phyloP scores from a whole-genome alignment of 2,113 vertebrate genomes.

The Micronycteris hirsuta region DNA sequence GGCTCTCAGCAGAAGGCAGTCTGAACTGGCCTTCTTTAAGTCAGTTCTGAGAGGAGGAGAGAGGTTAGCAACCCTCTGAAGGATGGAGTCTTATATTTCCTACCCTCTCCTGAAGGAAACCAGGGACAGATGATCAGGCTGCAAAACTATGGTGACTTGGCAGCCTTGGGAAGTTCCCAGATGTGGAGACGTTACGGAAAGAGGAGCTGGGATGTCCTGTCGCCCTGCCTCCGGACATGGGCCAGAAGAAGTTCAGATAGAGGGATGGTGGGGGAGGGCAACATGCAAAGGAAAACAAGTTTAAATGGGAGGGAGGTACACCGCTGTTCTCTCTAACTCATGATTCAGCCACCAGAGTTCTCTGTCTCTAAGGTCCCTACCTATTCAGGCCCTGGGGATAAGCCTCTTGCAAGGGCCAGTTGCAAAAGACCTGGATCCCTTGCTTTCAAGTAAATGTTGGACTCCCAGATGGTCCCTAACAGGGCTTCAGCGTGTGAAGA shows the following conservation, averaged over 20 bases:
- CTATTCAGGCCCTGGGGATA: neutral
- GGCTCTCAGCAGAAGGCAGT: neutral
- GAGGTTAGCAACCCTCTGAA: neutral
- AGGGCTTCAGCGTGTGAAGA: neutral
- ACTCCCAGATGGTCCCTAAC: neutral
- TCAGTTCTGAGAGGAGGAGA: neutral
- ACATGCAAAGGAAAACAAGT: neutral
- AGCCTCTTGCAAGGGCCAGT: neutral
- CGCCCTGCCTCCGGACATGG: neutral
- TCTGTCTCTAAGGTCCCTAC: neutral
- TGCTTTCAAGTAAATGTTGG: neutral
- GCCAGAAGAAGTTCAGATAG: neutral
- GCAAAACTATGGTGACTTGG: neutral
- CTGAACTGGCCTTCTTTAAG: neutral
- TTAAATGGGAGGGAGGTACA: neutral
- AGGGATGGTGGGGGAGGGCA: neutral
- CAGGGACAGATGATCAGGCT: neutral
- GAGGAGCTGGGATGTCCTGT: neutral
- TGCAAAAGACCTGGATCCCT: neutral
- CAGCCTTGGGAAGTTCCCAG: neutral
- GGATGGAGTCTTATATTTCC: neutral
- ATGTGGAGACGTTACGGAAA: neutral
- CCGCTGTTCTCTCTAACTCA: neutral
- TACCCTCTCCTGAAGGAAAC: neutral
- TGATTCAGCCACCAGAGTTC: neutral